Base-by-base conservation (phyloP, 1,140 invertebrate species). In the Bombus sylvicola region DNA sequence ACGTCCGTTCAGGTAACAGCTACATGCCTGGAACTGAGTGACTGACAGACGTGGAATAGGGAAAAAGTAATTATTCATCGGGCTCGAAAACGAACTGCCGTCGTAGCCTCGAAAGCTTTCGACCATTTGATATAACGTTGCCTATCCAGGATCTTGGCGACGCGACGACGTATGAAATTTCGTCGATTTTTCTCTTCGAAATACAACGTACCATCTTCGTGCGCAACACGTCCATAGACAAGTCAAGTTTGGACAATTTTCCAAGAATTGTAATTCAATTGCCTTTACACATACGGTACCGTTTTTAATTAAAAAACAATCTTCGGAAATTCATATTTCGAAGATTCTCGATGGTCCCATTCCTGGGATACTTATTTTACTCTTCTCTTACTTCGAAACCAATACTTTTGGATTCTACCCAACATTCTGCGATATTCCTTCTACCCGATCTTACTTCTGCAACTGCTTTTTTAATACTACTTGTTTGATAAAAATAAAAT, bases 41-140 rank as follows among this genome's bases (percentile, higher is more conserved):
- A 76, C 74, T 76, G 74, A 47, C 74, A 31, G 39, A 72, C 12
- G 13, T 72, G 39, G 69, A 76, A 76, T 41, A 57, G 25, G 47
- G 47, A 76, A 76, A 76, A 76, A 57, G 34, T 76, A 76, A 57
- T 76, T 76, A 76, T 76, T 76, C 74, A n/a, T 72, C 41, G 47
- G 34, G 28, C 47, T 75, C 31, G 47, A 22, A 28, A 59, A 76
- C 74, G 47, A 57, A 76, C 25, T 53, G 13, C 41, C 73, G n/a
- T 74, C 73, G 74, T 53, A 53, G 47, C 47, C 39, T 57, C 31
- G 34, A 76, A 76, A 34, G 31, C 74, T 57, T 76, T 76, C 47
- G 47, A 37, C 43, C 10, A 57, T 37, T 41, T 22, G 74, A 37
- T 75, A 57, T 57, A 76, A 57, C 74, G 47, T 76, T 39, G 31